phyloP scores from a whole-genome alignment of 2,888 invertebrate species.

The Chymomyza fuscimana region DNA sequence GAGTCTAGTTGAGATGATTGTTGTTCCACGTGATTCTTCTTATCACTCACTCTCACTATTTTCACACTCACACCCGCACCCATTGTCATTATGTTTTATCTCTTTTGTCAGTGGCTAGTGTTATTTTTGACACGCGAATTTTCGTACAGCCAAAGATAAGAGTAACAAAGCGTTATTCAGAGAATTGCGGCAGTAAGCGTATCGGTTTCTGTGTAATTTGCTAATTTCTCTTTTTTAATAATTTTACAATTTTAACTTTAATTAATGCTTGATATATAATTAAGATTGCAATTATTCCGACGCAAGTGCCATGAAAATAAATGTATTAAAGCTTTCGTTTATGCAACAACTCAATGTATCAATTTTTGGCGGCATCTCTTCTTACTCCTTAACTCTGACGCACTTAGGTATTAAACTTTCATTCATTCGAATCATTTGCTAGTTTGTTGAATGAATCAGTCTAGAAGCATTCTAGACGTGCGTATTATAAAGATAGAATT shows the following conservation, averaged over 20 bases:
- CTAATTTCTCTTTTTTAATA: neutral
- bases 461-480: neutral
- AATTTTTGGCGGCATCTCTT: neutral
- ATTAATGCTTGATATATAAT: neutral
- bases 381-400: neutral
- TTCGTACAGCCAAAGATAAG: neutral
- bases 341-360: neutral
- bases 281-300: neutral
- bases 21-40: slow-evolving; percentile 34
- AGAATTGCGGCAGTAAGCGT: neutral
- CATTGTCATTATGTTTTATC: slow-evolving; percentile 19
- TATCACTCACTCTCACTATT: slow-evolving; percentile 6
- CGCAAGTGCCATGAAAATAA: neutral
- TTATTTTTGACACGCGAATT: neutral
- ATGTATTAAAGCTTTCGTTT: neutral
- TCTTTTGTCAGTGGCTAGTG: slow-evolving; percentile 34
- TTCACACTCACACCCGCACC: too few species aligned
- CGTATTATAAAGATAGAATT: neutral
- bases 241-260: neutral
- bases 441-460: neutral
- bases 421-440: neutral
- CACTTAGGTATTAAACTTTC: neutral
- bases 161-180: neutral
- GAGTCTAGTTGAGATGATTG: slow-evolving; percentile 2
- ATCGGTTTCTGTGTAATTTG: neutral